Percentiles rank a stretch among this genome's conserved stretches.
Evolutionary conservation across 2,797 vertebrate genomes (phyloP).

Genomic region (Nyctibius grandis): DNA sequence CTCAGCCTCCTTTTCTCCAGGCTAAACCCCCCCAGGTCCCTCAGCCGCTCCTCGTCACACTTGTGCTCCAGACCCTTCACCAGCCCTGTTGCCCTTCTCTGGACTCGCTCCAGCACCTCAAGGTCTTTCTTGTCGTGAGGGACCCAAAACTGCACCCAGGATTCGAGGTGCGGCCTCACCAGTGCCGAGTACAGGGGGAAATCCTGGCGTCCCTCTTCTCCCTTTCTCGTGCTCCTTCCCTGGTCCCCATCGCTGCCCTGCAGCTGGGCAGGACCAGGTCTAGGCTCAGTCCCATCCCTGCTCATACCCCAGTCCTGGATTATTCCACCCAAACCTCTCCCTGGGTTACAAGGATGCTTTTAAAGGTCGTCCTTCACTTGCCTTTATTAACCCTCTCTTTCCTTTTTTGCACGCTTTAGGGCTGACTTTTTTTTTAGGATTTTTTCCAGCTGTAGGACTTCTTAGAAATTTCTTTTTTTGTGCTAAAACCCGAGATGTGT

Average conservation of each 20-base stretch:
- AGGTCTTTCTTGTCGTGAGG: too few relatives aligned
- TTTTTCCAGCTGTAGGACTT: neutral
- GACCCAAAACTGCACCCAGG: too few relatives aligned
- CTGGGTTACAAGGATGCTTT: neutral
- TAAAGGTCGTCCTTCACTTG: neutral
- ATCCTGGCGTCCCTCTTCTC: too few relatives aligned
- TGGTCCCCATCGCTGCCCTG: neutral
- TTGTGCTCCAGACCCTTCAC: too few relatives aligned
- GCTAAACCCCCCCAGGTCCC: too few relatives aligned
- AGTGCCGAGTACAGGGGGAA: too few relatives aligned
- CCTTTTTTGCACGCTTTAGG: neutral
- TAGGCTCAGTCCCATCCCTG: neutral
- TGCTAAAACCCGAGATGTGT: neutral
- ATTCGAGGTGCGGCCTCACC: too few relatives aligned
- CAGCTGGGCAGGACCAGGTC: neutral
- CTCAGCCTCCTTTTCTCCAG: too few relatives aligned
- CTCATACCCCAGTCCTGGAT: neutral
- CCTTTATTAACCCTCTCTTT: neutral
- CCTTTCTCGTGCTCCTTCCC: too few relatives aligned
- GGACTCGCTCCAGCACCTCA: too few relatives aligned
- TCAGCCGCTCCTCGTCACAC: too few relatives aligned
- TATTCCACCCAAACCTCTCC: neutral
- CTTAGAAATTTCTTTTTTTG: neutral
- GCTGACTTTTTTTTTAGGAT: neutral
- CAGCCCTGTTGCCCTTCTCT: too few relatives aligned